Evolutionary conservation across 1,140 invertebrate genomes (phyloP).

Genomic region (Drosophila sucinea): DNA sequence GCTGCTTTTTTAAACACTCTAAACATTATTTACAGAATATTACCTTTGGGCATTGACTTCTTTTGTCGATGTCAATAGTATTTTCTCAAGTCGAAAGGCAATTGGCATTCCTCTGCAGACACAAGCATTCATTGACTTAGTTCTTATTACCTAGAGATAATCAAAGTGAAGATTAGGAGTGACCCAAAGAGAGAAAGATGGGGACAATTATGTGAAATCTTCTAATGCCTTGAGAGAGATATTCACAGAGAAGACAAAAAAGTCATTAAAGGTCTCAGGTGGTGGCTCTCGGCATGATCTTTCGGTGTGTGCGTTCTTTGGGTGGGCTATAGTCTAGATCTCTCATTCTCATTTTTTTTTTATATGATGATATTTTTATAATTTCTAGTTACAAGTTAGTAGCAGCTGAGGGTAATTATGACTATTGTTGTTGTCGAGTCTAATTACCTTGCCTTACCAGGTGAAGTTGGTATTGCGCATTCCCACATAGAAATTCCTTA

Average conservation of each 20-base stretch:
- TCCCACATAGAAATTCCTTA: conserved; percentile 40
- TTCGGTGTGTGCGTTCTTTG: conserved; percentile 26
- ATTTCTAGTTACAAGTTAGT: conserved; percentile 61
- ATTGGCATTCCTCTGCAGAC: conserved; percentile 34
- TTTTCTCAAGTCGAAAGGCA: conserved; percentile 20
- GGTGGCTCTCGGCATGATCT: conserved; percentile 28
- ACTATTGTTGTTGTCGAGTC: conserved; percentile 61
- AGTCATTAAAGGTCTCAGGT: conserved; percentile 74
- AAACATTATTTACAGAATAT: background rate
- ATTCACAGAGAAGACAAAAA: conserved; percentile 42
- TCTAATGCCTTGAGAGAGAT: conserved; percentile 57
- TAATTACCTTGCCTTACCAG: conserved; percentile 70
- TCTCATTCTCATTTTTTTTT: conserved; percentile 21
- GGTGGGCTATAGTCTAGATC: conserved; percentile 62
- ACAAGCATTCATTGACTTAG: conserved; percentile 6
- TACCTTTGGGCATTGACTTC: conserved; percentile 26
- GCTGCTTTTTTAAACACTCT: background rate
- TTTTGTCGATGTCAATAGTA: conserved; percentile 20
- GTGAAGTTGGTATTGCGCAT: conserved; percentile 53
- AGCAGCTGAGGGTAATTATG: conserved; percentile 66
- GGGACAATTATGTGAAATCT: conserved; percentile 73
- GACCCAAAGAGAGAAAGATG: conserved; percentile 46
- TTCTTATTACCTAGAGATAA: conserved; percentile 59
- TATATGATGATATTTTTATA: conserved; percentile 61
- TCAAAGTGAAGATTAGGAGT: conserved; percentile 58